These are phyloP conservation scores for Antrozous pallidus DNA, from an alignment of 2,797 vertebrate species.

Conservation along the genomic window DNA sequence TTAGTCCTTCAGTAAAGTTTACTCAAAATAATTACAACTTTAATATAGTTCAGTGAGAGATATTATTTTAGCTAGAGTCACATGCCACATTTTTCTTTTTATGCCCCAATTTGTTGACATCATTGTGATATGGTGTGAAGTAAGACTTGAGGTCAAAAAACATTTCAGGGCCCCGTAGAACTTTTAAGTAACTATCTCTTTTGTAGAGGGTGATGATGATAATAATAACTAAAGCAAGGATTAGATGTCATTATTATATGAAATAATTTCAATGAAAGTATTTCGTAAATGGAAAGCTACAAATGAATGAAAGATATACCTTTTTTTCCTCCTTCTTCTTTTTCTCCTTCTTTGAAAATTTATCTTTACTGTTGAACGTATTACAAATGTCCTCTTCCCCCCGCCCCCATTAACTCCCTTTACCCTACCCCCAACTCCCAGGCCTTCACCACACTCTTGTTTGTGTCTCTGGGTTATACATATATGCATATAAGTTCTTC, in stretches of 20 bases:
- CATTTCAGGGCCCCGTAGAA: background rate
- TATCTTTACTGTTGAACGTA: too few species aligned
- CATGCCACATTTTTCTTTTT: background rate
- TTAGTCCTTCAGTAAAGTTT: background rate
- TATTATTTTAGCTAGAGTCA: background rate
- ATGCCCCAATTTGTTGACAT: background rate
- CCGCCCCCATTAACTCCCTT: too few species aligned
- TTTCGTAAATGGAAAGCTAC: conserved; percentile 31
- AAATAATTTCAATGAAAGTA: background rate
- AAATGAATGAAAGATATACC: background rate
- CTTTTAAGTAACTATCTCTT: conserved; percentile 9
- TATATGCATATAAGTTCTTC: too few species aligned
- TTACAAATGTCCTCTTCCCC: too few species aligned
- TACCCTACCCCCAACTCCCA: too few species aligned
- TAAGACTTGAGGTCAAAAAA: background rate
- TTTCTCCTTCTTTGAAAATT: too few species aligned
- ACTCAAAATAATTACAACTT: background rate
- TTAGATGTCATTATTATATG: background rate
- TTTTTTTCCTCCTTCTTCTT: too few species aligned
- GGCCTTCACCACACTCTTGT: too few species aligned
- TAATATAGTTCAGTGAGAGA: background rate
- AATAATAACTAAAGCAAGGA: background rate
- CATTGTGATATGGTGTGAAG: background rate
- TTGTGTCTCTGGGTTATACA: too few species aligned
- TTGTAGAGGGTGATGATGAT: background rate